Evolutionary conservation across 2,113 vertebrate genomes (phyloP).

Genomic region (Saguinus midas): DNA sequence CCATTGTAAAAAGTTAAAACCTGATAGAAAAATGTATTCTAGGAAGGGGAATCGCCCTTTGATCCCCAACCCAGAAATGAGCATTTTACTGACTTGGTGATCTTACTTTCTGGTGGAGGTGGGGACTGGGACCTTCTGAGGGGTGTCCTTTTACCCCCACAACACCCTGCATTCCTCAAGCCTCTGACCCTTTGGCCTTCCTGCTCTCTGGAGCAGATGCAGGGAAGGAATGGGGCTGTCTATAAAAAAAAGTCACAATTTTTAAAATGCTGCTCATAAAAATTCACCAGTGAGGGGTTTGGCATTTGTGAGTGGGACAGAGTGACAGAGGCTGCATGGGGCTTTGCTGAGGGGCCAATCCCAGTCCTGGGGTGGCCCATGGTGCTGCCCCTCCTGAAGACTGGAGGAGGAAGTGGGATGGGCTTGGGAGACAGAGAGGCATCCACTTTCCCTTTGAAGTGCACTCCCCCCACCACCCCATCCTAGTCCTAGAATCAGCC

Average conservation of each 20-base stretch:
- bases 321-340: not conserved
- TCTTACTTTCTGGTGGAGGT: not conserved
- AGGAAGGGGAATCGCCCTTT: not conserved
- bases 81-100: not conserved
- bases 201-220: not conserved
- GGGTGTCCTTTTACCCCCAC: not conserved
- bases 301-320: not conserved
- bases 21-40: not conserved
- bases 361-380: not conserved
- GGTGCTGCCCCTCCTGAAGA: not conserved
- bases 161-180: not conserved
- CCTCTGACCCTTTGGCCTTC: not conserved
- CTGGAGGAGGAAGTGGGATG: too few species aligned
- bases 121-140: not conserved
- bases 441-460: not conserved
- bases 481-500: not conserved
- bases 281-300: not conserved
- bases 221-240: not conserved
- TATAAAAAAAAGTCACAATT: not conserved
- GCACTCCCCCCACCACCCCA: fast-evolving
- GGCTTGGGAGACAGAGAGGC: not conserved
- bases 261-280: not conserved
- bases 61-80: not conserved
- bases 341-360: not conserved
- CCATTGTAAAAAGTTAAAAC: not conserved